These are phyloP conservation scores for Agrypnus murinus DNA, from an alignment of 2,888 invertebrate genomes.

Conservation along the genomic window DNA sequence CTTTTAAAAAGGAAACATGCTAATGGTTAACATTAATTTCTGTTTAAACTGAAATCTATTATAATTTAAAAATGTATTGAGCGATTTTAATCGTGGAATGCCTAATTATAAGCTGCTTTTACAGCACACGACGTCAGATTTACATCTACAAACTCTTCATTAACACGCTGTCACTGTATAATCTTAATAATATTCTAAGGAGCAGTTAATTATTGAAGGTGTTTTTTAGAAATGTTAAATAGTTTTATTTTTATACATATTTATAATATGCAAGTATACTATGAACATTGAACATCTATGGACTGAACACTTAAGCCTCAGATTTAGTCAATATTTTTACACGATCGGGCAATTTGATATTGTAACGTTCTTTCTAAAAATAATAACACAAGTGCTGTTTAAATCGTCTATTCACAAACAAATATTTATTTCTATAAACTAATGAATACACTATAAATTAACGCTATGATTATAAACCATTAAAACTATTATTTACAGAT, in stretches of 20 bases:
- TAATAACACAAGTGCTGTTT: no score
- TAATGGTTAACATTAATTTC: conserved; percentile 16
- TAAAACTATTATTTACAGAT: no score
- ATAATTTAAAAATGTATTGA: not conserved
- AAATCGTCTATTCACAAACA: no score
- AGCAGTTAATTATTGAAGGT: not conserved
- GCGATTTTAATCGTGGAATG: not conserved
- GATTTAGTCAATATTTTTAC: no score
- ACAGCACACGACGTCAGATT: not conserved
- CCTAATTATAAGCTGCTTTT: not conserved
- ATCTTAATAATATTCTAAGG: not conserved
- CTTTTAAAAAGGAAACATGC: not conserved
- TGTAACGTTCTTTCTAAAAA: no score
- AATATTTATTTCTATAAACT: no score
- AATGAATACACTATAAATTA: no score
- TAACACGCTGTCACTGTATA: not conserved
- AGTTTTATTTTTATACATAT: not conserved
- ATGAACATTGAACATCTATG: no score
- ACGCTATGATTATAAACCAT: no score
- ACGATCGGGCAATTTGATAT: no score
- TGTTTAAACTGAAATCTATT: not conserved
- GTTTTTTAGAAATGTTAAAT: not conserved
- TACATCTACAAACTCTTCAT: conserved; percentile 2
- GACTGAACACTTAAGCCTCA: no score
- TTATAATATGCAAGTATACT: no score